phyloP scores from a whole-genome alignment of 1,140 invertebrate species.

The Dendroctonus valens region DNA sequence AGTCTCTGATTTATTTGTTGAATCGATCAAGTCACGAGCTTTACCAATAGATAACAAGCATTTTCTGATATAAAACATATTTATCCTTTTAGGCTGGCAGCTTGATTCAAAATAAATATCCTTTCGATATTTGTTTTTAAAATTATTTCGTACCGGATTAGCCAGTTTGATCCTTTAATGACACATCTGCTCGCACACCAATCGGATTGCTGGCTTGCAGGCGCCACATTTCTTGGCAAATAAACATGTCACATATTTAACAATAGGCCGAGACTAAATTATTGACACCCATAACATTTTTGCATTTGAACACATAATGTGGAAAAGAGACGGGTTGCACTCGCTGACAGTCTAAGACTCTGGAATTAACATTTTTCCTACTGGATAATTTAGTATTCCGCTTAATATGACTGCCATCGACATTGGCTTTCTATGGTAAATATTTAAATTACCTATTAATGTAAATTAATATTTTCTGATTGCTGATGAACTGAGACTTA shows the following conservation, averaged over 20 bases:
- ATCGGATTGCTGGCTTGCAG: conserved; percentile 7
- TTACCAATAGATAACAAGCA: conserved; percentile 24
- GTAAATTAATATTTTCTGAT: conserved; percentile 8
- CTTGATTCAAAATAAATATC: conserved; percentile 26
- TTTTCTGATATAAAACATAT: conserved; percentile 29
- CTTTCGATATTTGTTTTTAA: conserved; percentile 14
- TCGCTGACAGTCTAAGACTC: conserved; percentile 1
- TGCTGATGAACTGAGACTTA: neutral
- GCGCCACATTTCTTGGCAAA: conserved; percentile 22
- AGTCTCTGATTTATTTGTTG: conserved; percentile 31
- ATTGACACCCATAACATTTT: conserved; percentile 18
- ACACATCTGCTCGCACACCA: conserved; percentile 15
- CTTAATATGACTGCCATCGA: neutral
- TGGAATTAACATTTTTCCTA: conserved; percentile 7
- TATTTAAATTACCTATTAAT: conserved; percentile 11
- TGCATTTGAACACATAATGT: neutral
- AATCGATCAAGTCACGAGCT: conserved; percentile 22
- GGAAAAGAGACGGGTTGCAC: neutral
- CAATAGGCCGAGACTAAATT: conserved; percentile 15
- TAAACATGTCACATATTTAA: conserved; percentile 1
- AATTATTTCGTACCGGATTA: conserved; percentile 25
- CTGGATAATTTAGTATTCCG: neutral
- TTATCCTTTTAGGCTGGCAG: conserved; percentile 22
- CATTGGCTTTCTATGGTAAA: conserved; percentile 4
- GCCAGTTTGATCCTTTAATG: conserved; percentile 2